Evolutionary conservation across 2,888 invertebrate species (phyloP).

Genomic region (Pycnomerus fuliginosus): DNA sequence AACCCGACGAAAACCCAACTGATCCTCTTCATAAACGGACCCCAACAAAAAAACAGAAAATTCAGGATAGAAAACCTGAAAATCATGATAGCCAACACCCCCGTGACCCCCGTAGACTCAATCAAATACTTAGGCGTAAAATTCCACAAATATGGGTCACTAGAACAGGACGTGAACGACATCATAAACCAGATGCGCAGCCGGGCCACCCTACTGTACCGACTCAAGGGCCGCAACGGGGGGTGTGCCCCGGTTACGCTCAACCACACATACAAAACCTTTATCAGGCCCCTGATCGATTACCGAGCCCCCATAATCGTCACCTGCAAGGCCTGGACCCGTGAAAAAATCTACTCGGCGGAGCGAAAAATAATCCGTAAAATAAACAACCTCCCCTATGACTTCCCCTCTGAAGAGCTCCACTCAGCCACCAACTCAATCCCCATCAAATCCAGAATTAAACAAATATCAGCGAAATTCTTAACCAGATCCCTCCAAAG

Average conservation of each 20-base stretch:
- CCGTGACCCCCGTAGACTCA: background rate
- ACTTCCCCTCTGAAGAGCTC: no score
- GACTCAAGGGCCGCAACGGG: background rate
- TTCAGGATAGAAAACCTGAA: background rate
- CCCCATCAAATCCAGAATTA: no score
- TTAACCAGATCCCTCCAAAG: no score
- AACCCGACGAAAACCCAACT: conserved; percentile 2
- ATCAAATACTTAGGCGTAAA: conserved; percentile 2
- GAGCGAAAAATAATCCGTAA: no score
- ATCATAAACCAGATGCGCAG: background rate
- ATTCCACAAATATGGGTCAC: background rate
- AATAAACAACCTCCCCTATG: no score
- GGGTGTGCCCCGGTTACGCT: background rate
- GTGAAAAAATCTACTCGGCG: no score
- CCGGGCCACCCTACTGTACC: background rate
- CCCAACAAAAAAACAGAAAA: background rate
- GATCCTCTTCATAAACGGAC: conserved; percentile 1
- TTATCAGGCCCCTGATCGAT: conserved; percentile 4
- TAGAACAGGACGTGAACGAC: background rate
- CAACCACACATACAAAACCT: conserved; percentile 3
- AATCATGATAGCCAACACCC: background rate
- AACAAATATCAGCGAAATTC: no score
- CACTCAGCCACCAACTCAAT: no score
- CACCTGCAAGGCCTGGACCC: no score
- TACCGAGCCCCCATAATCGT: conserved; percentile 5